Percentiles rank a stretch among this genome's conserved stretches.
Evolutionary conservation across 1,140 invertebrate genomes (phyloP).

Genomic region (Latrodectus geometricus): DNA sequence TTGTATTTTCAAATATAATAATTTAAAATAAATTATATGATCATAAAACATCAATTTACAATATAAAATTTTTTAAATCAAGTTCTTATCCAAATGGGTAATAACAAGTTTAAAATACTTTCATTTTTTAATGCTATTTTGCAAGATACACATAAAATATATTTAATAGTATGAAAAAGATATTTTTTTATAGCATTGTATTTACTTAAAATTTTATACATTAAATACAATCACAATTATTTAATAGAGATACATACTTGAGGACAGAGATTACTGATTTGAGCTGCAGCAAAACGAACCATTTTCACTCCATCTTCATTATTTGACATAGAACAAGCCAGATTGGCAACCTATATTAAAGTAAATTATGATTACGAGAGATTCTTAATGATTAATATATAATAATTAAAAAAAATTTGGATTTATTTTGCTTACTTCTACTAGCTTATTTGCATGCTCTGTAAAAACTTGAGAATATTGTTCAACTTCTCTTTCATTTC

Average conservation of each 20-base stretch:
- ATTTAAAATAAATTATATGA: no score
- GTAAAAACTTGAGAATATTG: conserved; percentile 80
- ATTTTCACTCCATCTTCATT: conserved; percentile 99
- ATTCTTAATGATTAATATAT: background rate
- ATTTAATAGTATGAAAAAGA: no score
- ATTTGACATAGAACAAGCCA: conserved; percentile 98
- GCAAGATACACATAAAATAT: no score
- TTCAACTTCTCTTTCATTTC: conserved; percentile 82
- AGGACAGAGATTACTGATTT: conserved; percentile 94
- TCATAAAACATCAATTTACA: no score
- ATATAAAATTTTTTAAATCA: no score
- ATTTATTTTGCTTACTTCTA: conserved; percentile 78
- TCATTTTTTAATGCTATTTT: no score
- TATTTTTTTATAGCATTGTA: no score
- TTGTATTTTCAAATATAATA: no score
- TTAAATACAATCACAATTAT: no score
- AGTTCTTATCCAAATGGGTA: no score
- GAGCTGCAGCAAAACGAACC: conserved; percentile 95
- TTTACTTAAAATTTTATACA: no score
- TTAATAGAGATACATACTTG: conserved; percentile 74
- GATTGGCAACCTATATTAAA: conserved; percentile 80
- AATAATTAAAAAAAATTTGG: background rate
- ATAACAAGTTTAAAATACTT: no score
- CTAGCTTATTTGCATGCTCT: conserved; percentile 97
- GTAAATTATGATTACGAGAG: background rate